phyloP scores from a whole-genome alignment of 2,797 vertebrate species.

The Sphenopsis melanotis region DNA sequence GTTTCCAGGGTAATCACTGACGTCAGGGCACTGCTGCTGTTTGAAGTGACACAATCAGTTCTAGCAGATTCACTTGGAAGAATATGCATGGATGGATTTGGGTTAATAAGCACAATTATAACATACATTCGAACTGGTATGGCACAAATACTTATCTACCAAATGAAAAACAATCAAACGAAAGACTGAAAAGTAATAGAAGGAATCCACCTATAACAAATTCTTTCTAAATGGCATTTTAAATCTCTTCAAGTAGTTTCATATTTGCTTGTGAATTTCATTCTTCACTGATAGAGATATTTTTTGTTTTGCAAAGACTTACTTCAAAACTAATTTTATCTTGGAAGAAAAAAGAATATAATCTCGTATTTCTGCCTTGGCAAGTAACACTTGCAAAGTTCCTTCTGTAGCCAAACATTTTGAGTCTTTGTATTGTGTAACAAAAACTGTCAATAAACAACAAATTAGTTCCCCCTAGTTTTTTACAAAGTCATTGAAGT shows the following conservation, averaged over 20 bases:
- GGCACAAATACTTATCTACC: neutral
- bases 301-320: neutral
- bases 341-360: neutral
- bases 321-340: neutral
- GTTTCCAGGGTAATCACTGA: neutral
- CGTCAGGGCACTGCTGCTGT: neutral
- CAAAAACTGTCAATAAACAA: neutral
- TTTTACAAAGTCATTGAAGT: neutral
- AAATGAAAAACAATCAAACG: neutral
- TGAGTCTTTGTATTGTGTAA: neutral
- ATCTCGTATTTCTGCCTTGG: neutral
- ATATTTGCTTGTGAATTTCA: neutral
- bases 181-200: neutral
- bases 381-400: neutral
- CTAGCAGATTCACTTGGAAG: neutral
- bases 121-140: neutral
- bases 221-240: neutral
- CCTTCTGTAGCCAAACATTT: neutral
- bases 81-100: neutral
- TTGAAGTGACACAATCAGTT: neutral
- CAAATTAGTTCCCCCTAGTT: neutral
- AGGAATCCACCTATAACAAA: neutral
- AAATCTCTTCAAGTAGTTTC: neutral
- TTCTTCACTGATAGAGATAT: neutral
- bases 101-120: neutral